Evolutionary conservation across 2,113 vertebrate genomes (phyloP).

Genomic region (Gymnobelideus leadbeateri): DNA sequence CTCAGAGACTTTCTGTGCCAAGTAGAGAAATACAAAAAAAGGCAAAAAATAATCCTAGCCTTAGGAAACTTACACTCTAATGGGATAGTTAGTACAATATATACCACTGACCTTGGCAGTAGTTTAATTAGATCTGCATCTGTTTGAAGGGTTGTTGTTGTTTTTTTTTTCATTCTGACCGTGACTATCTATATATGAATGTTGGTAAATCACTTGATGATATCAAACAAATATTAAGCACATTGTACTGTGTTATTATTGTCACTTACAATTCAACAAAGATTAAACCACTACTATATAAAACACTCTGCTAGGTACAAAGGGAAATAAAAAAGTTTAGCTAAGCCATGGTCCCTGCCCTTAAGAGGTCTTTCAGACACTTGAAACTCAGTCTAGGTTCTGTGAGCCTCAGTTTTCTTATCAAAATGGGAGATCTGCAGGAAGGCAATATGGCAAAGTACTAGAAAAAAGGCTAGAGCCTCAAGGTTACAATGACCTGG

Average conservation of each 20-base stretch:
- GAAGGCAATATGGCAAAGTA: neutral
- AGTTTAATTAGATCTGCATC: too few relatives aligned
- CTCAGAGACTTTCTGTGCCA: too few relatives aligned
- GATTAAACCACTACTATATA: neutral
- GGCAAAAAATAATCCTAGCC: too few relatives aligned
- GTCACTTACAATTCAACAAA: neutral
- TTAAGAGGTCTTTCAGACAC: neutral
- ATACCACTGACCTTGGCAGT: too few relatives aligned
- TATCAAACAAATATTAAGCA: neutral
- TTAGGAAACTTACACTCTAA: too few relatives aligned
- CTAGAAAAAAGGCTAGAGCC: neutral
- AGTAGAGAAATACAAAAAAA: too few relatives aligned
- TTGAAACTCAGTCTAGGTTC: too few relatives aligned
- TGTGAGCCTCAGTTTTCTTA: neutral
- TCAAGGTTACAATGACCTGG: neutral
- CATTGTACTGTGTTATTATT: neutral
- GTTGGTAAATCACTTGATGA: too few relatives aligned
- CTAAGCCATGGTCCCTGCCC: neutral
- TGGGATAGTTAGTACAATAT: too few relatives aligned
- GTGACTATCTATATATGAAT: too few relatives aligned
- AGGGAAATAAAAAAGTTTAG: neutral
- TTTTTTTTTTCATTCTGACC: too few relatives aligned
- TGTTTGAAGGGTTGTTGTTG: too few relatives aligned
- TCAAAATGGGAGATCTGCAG: neutral
- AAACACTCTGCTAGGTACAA: neutral